A percentile compares a stretch with the other conserved stretches of the same genome.
These are phyloP conservation scores for Micrastur ruficollis DNA, from an alignment of 2,797 vertebrate species.

Conservation along the genomic window DNA sequence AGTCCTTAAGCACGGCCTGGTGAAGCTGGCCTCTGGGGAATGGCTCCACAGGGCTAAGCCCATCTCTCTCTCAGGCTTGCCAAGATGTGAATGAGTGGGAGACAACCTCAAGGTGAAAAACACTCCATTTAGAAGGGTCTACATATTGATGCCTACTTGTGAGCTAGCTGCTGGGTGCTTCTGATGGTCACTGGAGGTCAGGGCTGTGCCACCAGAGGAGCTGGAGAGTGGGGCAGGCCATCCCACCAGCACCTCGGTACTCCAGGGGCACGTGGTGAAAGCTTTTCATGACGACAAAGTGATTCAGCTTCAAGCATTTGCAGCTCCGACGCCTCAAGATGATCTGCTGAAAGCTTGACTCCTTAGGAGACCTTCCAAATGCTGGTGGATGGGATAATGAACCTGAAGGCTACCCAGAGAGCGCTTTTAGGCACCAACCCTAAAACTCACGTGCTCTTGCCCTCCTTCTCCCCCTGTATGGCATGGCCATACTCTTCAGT, in stretches of 20 bases:
- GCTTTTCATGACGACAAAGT: not conserved
- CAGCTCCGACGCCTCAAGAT: not conserved
- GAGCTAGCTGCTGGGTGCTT: not conserved
- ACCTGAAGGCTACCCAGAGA: not conserved
- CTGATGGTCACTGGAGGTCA: not conserved
- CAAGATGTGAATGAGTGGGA: not conserved
- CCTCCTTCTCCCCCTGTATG: not conserved
- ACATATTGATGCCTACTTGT: not conserved
- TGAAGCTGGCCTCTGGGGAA: not conserved
- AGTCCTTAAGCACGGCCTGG: not conserved
- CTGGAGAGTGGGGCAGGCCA: not conserved
- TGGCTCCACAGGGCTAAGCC: not conserved
- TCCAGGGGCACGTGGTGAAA: fast-evolving
- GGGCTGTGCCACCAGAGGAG: not conserved
- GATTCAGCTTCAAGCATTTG: not conserved
- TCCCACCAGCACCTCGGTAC: not conserved
- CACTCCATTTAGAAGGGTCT: not conserved
- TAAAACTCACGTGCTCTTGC: not conserved
- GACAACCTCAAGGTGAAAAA: not conserved
- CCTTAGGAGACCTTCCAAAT: not conserved
- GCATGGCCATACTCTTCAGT: fast-evolving
- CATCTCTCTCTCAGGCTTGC: not conserved
- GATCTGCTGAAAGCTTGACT: not conserved
- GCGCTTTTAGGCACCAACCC: not conserved
- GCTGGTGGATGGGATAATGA: not conserved